phyloP scores from a whole-genome alignment of 2,888 invertebrate species.

The Drepana falcataria region DNA sequence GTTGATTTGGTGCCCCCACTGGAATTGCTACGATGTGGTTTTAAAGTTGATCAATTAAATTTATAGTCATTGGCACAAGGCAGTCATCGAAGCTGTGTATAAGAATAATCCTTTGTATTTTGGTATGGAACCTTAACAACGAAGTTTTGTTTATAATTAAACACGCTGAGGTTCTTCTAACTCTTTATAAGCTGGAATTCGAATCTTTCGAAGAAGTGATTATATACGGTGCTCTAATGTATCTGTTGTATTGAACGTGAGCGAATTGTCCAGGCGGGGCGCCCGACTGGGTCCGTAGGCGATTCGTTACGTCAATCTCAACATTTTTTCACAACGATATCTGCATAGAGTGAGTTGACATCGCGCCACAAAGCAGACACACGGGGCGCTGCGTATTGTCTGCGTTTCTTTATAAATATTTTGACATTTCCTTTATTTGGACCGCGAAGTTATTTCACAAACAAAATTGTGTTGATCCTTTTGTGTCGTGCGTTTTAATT shows the following conservation, averaged over 20 bases:
- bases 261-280: slow-evolving; percentile 54
- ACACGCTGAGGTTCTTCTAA: slow-evolving; percentile 54
- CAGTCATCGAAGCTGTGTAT: too few species aligned
- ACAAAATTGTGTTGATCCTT: slow-evolving; percentile 69
- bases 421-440: slow-evolving; percentile 74
- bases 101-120: too few species aligned
- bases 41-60: too few species aligned
- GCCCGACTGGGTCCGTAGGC: slow-evolving; percentile 54
- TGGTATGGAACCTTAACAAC: too few species aligned
- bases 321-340: slow-evolving; percentile 62
- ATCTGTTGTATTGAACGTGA: slow-evolving; percentile 54
- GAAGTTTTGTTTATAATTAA: slow-evolving; percentile 29
- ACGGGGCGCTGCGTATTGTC: slow-evolving; percentile 61
- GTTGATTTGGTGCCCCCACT: too few species aligned
- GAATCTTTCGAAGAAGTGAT: slow-evolving; percentile 68
- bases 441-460: slow-evolving; percentile 65
- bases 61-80: too few species aligned
- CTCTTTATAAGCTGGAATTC: slow-evolving; percentile 60
- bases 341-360: slow-evolving; percentile 76
- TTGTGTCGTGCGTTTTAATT: slow-evolving; percentile 71
- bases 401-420: slow-evolving; percentile 76
- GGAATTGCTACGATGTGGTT: too few species aligned
- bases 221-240: slow-evolving; percentile 69
- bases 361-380: slow-evolving; percentile 61
- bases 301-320: slow-evolving; percentile 77